A percentile compares a stretch with the other conserved stretches of the same genome.
These are phyloP conservation scores for Orthosia gracilis DNA, from an alignment of 2,888 invertebrate species.

Conservation along the genomic window DNA sequence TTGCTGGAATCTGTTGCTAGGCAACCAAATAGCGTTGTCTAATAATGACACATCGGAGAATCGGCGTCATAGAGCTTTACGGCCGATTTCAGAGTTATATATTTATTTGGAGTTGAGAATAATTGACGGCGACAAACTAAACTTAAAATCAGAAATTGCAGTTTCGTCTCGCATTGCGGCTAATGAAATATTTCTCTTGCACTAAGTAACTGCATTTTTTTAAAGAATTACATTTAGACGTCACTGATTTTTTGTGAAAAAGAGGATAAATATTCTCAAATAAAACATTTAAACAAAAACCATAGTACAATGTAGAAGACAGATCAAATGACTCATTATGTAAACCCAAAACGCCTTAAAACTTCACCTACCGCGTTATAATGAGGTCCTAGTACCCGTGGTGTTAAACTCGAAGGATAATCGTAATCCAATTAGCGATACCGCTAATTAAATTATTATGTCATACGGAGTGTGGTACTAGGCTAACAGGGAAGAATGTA, in stretches of 20 bases:
- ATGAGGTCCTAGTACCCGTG: conserved; percentile 40
- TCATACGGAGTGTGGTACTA: conserved; percentile 12
- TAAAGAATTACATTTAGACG: neutral
- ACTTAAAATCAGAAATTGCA: no score
- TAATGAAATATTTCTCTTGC: no score
- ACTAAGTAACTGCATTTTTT: neutral
- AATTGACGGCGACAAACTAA: no score
- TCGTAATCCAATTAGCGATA: conserved; percentile 59
- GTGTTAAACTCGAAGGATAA: conserved; percentile 61
- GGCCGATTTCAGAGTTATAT: no score
- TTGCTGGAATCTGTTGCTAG: neutral
- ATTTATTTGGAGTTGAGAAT: no score
- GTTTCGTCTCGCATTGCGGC: no score
- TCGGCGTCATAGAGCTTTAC: no score
- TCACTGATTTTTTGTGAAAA: neutral
- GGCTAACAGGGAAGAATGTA: conserved; percentile 9
- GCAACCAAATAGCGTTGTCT: neutral
- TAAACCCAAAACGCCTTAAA: conserved; percentile 17
- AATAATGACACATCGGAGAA: no score
- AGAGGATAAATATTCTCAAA: neutral
- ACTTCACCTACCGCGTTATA: conserved; percentile 31
- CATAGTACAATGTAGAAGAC: neutral
- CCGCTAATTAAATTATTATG: conserved; percentile 64
- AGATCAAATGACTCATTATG: conserved; percentile 1
- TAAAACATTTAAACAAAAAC: neutral